These are phyloP conservation scores for Procambarus clarkii DNA, from an alignment of 1,140 invertebrate species.

Conservation along the genomic window DNA sequence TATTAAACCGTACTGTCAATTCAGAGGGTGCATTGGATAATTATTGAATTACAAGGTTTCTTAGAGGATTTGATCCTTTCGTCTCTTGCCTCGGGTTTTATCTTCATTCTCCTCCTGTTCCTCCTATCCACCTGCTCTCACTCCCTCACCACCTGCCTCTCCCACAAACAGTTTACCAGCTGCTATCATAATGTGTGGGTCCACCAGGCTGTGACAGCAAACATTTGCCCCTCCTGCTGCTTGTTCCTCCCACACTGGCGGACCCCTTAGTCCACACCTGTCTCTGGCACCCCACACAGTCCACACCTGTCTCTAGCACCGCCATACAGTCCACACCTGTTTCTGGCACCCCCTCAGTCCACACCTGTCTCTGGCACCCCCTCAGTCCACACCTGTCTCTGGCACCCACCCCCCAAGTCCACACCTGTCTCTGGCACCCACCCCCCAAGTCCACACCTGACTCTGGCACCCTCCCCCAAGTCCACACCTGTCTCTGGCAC, in stretches of 20 bases:
- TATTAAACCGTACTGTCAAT: too few species aligned
- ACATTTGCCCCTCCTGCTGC: not conserved
- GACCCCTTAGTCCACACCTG: not conserved
- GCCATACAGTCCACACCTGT: not conserved
- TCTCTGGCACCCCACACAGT: not conserved
- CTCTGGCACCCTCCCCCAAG: too few species aligned
- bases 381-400: too few species aligned
- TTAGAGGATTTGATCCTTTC: not conserved
- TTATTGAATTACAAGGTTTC: too few species aligned
- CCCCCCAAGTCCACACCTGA: too few species aligned
- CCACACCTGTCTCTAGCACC: not conserved
- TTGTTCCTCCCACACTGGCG: not conserved
- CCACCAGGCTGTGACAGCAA: not conserved
- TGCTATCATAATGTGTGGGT: not conserved
- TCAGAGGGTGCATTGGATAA: too few species aligned
- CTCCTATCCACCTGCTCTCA: not conserved
- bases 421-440: too few species aligned
- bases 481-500: too few species aligned
- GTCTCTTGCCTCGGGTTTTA: not conserved
- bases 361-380: too few species aligned
- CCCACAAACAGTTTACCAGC: not conserved
- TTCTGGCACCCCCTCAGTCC: too few species aligned
- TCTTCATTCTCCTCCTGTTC: constrained; percentile 8
- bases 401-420: too few species aligned
- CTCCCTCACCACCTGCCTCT: not conserved